Base-by-base conservation (phyloP, 2,113 vertebrate species). In the Psettodes erumei region DNA sequence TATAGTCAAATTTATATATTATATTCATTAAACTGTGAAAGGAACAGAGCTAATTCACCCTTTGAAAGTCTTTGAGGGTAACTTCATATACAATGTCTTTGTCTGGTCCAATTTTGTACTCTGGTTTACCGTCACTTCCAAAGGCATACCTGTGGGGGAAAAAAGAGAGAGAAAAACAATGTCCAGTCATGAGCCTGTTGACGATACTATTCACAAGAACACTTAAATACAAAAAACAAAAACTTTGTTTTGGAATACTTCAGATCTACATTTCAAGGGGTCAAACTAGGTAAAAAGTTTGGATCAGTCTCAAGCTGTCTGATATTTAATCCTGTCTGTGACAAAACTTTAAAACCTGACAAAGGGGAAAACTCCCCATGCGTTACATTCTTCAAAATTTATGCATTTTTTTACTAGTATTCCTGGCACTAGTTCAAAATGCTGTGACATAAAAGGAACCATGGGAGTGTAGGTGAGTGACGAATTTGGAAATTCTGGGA, bases 51-150 rank as follows among this genome's bases (percentile, higher is more conserved):
- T 15, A 2, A 6, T 91, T 96, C 86, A 99, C 98, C 96, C 96
- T 98, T 86, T 96, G 89, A 76, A 99, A 99, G 85, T 95, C 95
- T 90, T 97, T 97, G 66, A 99, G 95, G 2, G 94, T 96, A 19
- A 99, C 96, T 91, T 99, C 95, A 60, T 98, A 99, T 5, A 94
- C 74, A 71, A 98, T 89, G 66, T 97, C 96, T 1, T 92, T 92
- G 66, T 99, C 96, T 21, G 96, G 95, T 84, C 94, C 94, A 85
- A 99, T 93, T 83, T 95, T 93, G 35, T 91, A 96, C 66, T 95
- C 94, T 0, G 93, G 90, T 89, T 96, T 97, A 79, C 98, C 97
- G 30, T 95, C 91, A 73, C 93, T 95, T 47, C 96, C 97, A 86
- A 97, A 99, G 76, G 94, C 98, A 6, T 99, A 99, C 87, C 98